Base-by-base conservation (phyloP, 2,113 vertebrate genomes). In the Saimiri boliviensis region DNA sequence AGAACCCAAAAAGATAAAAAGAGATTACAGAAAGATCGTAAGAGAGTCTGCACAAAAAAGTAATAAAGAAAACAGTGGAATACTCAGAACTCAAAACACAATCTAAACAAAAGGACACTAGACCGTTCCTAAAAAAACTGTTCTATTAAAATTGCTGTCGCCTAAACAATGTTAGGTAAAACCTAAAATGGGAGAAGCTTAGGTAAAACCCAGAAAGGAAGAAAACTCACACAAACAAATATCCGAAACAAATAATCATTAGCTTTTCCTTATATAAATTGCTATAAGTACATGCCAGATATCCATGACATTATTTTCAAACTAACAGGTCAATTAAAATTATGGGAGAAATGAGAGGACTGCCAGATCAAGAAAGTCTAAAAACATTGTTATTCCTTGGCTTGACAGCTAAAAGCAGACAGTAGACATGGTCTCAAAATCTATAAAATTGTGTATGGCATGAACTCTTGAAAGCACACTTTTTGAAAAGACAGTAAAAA, bases 401-500 rank as follows among this genome's bases (percentile, higher is more conserved):
- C 47, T 90, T 95, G 30, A 85, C 73, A 70, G 30, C 37, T 40
- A 91, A 71, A 85, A 49, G 30, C n/a, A 96, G 14, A 80, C 35
- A 40, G 32, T 4, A 47, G 21, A 86, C 45, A 86, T 6, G 58
- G 47, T 52, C 23, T 52, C 27, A 52, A 66, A 85, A 83, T 45
- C 45, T 90, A 16, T 47, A 80, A 88, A 27, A 92, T 10, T 80
- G 5, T 68, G 35, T 60, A 37, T 47, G 35, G 40, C 21, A 30
- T 89, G 45, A 93, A 74, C n/a, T 76, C 14, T 21, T 71, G 12
- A 97, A 19, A 54, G 45, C 21, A 89, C 25, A 73, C 45, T 63
- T 63, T 89, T 83, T 91, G 19, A 95, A 92, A 94, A 97, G 21
- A 93, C 6, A 95, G 25, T 47, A 96, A 94, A 96, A 84, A 8